Percentiles rank a stretch among this genome's conserved stretches.
phyloP scores from a whole-genome alignment of 2,888 invertebrate genomes.

The Thymelicus sylvestris region DNA sequence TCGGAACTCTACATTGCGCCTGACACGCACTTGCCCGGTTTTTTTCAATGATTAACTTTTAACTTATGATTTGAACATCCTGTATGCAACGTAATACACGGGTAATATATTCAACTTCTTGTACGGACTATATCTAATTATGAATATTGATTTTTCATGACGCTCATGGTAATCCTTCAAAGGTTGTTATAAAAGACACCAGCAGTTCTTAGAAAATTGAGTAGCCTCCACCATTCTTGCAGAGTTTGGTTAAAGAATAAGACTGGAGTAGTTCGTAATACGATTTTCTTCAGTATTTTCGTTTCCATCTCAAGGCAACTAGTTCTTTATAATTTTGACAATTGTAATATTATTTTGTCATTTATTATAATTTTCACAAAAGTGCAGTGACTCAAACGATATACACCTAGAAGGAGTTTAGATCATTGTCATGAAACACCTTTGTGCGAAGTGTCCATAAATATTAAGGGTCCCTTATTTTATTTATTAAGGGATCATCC shows the following conservation, averaged over 20 bases:
- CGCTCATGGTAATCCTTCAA: slow-evolving; percentile 66
- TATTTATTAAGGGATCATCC: too few species aligned
- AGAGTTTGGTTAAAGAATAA: slow-evolving; percentile 76
- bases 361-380: slow-evolving; percentile 28
- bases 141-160: slow-evolving; percentile 77
- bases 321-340: slow-evolving; percentile 46
- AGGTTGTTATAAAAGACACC: slow-evolving; percentile 70
- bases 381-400: background rate
- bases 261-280: slow-evolving; percentile 83
- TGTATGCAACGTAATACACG: slow-evolving; percentile 14
- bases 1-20: too few species aligned
- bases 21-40: too few species aligned
- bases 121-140: slow-evolving; percentile 77
- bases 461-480: too few species aligned
- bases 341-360: slow-evolving; percentile 40
- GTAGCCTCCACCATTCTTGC: slow-evolving; percentile 75
- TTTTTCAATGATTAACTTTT: too few species aligned
- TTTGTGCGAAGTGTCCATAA: too few species aligned
- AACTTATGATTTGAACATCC: slow-evolving; percentile 13
- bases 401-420: too few species aligned
- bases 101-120: slow-evolving; percentile 70
- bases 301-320: slow-evolving; percentile 72
- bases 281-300: slow-evolving; percentile 85
- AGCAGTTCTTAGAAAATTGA: slow-evolving; percentile 52
- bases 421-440: too few species aligned